These are phyloP conservation scores for Elephas maximus DNA, from an alignment of 2,113 vertebrate species.

Conservation along the genomic window DNA sequence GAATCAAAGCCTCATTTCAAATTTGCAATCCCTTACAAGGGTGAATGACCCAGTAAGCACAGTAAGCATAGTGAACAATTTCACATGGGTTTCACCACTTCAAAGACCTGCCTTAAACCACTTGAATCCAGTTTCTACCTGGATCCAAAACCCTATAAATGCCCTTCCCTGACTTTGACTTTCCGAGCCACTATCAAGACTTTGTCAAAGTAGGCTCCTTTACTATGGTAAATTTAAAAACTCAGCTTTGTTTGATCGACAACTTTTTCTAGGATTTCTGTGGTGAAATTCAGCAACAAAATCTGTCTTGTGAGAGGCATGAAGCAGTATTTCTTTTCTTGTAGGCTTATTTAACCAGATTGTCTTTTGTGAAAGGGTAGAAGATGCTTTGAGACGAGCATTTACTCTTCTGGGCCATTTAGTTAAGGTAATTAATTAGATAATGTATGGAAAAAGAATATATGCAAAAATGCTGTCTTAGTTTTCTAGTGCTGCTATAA, in stretches of 20 bases:
- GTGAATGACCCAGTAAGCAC: no score
- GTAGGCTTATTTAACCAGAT: conserved; percentile 6
- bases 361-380: conserved; percentile 49
- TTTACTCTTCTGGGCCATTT: conserved; percentile 60
- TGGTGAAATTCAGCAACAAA: background rate
- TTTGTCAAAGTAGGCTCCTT: background rate
- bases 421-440: conserved; percentile 28
- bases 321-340: conserved; percentile 37
- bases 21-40: no score
- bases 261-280: conserved; percentile 32
- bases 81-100: no score
- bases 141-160: background rate
- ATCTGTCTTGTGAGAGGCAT: background rate
- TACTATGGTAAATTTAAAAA: background rate
- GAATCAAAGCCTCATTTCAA: no score
- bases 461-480: conserved; percentile 21
- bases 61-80: no score
- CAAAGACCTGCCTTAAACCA: background rate
- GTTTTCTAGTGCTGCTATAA: no score
- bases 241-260: conserved; percentile 21
- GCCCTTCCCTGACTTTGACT: background rate
- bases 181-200: background rate
- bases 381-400: conserved; percentile 26
- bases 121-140: background rate
- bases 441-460: conserved; percentile 49